Conservation (phyloP, 2,113 vertebrate genomes). For the Ciconia boyciana region DNA sequence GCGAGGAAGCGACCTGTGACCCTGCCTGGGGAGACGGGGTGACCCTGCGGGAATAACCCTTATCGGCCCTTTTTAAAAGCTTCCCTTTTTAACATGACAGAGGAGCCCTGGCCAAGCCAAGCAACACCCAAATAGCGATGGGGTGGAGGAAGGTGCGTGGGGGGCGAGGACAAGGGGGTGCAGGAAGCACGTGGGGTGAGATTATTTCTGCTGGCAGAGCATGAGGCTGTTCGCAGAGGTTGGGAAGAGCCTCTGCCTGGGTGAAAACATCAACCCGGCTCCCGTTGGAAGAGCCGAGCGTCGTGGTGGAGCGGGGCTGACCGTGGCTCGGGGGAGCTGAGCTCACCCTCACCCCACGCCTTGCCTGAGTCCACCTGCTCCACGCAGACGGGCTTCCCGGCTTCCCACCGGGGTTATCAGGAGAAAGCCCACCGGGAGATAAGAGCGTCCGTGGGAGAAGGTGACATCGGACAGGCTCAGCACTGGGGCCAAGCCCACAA, state of each 20-base stretch:
- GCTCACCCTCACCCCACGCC: not conserved
- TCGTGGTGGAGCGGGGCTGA: accelerated
- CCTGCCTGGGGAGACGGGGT: not conserved
- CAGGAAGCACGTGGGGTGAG: not conserved
- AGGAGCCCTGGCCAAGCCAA: not conserved
- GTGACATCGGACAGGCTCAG: not conserved
- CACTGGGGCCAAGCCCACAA: not conserved
- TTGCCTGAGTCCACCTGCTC: not conserved
- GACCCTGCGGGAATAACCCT: not conserved
- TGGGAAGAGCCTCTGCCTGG: not conserved
- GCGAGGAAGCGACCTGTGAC: slow-evolving; percentile 47
- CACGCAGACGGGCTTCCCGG: not conserved
- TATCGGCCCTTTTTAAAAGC: not conserved
- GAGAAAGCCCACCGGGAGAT: not conserved
- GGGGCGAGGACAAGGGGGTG: not conserved
- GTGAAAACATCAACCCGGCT: accelerated
- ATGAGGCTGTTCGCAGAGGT: accelerated
- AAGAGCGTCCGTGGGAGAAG: not conserved
- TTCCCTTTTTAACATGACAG: not conserved
- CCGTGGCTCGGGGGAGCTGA: accelerated
- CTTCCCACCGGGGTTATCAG: accelerated
- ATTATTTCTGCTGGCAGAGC: not conserved
- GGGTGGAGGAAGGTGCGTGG: not conserved
- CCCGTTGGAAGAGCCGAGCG: accelerated
- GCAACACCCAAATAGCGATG: accelerated